Percentiles rank a stretch among this genome's conserved stretches.
phyloP scores from a whole-genome alignment of 2,113 vertebrate species.

The Hepsetus odoe region DNA sequence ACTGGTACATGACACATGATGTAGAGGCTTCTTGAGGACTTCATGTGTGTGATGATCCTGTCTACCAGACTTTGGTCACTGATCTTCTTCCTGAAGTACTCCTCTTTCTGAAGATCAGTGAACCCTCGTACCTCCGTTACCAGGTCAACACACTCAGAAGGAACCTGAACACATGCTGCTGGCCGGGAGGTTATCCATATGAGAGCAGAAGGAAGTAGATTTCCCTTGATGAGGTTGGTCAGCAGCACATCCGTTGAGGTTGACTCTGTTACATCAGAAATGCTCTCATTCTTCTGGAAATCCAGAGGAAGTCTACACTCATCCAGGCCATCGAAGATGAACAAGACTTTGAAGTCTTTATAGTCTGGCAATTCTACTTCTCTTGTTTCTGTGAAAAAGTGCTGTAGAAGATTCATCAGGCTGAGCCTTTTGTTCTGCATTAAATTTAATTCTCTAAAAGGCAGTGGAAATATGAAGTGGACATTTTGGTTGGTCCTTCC shows the following conservation, averaged over 20 bases:
- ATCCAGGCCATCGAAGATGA: constrained; percentile 21
- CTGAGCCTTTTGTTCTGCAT: constrained; percentile 9
- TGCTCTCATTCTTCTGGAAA: neutral
- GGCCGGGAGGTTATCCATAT: too few species aligned
- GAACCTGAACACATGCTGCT: too few species aligned
- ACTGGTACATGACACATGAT: constrained; percentile 29
- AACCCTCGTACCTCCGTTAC: too few species aligned
- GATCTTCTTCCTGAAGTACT: too few species aligned
- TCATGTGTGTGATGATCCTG: neutral
- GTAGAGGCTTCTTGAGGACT: neutral
- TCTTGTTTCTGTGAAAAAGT: neutral
- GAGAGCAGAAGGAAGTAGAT: too few species aligned
- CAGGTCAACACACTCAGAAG: too few species aligned
- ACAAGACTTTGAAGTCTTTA: neutral
- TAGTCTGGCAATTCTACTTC: constrained; percentile 5
- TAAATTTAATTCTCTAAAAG: neutral
- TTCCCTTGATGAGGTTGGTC: too few species aligned
- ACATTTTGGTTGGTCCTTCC: neutral
- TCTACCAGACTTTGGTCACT: neutral
- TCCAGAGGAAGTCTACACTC: constrained; percentile 14
- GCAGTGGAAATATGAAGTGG: neutral
- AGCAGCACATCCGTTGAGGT: neutral
- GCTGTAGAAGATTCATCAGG: neutral
- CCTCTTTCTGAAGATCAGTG: too few species aligned
- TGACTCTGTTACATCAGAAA: constrained; percentile 1